Conservation (phyloP, 2,797 vertebrate species). For the Trichosurus vulpecula region DNA sequence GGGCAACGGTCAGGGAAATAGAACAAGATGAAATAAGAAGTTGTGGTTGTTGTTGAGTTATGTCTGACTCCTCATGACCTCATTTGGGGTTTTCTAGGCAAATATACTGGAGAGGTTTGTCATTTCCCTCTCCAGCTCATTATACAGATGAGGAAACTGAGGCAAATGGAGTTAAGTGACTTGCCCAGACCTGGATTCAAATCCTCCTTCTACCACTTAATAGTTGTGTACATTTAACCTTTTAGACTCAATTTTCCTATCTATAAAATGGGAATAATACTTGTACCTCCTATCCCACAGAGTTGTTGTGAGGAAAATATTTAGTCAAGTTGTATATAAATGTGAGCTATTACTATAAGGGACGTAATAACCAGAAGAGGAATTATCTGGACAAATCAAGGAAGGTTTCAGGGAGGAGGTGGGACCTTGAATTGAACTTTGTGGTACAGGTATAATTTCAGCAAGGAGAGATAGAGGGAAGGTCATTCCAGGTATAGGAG, state of each 20-base stretch:
- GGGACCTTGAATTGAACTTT: not conserved
- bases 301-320: not conserved
- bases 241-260: not conserved
- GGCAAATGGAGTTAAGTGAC: not conserved
- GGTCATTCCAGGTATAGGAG: not conserved
- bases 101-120: not conserved
- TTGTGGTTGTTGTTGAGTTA: not conserved
- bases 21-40: not conserved
- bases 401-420: not conserved
- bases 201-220: not conserved
- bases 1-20: not conserved
- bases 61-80: not conserved
- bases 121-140: not conserved
- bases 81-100: not conserved
- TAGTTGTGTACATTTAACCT: not conserved
- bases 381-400: not conserved
- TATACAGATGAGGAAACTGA: not conserved
- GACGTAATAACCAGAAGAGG: not conserved
- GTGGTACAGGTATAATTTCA: not conserved
- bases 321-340: not conserved
- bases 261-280: not conserved
- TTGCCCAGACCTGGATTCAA: not conserved
- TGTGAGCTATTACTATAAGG: not conserved
- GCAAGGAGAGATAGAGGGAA: not conserved
- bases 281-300: not conserved